These are phyloP conservation scores for Trachymyrmex septentrionalis DNA, from an alignment of 1,140 invertebrate species.

Conservation along the genomic window DNA sequence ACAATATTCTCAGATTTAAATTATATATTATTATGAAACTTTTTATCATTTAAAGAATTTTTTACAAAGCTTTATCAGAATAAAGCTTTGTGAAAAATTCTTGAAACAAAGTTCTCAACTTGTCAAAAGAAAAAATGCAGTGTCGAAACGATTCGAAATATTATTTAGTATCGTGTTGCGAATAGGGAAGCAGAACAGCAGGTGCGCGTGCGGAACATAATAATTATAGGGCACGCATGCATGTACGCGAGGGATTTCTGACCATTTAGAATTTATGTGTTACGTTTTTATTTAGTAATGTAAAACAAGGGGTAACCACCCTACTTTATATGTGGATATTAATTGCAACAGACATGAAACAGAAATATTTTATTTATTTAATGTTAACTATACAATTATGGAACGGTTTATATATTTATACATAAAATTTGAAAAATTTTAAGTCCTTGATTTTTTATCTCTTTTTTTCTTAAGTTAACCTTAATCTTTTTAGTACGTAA, in stretches of 20 bases:
- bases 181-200: constrained; percentile 1
- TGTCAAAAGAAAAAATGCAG: neutral
- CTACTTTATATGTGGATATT: neutral
- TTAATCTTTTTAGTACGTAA: neutral
- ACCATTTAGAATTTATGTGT: constrained; percentile 12
- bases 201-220: constrained; percentile 7
- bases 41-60: no score
- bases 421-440: neutral
- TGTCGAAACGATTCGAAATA: neutral
- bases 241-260: constrained; percentile 26
- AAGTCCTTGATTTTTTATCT: neutral
- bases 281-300: constrained; percentile 17
- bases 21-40: neutral
- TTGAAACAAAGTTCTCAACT: neutral
- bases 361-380: constrained; percentile 27
- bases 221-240: constrained; percentile 23
- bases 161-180: constrained; percentile 6
- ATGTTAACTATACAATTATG: neutral
- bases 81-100: constrained; percentile 5
- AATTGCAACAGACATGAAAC: neutral
- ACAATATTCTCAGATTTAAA: neutral
- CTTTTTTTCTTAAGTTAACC: neutral
- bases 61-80: no score
- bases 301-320: constrained; percentile 11
- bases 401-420: neutral